Evolutionary conservation across 2,888 invertebrate species (phyloP).

Genomic region (Pachymerium ferrugineum): DNA sequence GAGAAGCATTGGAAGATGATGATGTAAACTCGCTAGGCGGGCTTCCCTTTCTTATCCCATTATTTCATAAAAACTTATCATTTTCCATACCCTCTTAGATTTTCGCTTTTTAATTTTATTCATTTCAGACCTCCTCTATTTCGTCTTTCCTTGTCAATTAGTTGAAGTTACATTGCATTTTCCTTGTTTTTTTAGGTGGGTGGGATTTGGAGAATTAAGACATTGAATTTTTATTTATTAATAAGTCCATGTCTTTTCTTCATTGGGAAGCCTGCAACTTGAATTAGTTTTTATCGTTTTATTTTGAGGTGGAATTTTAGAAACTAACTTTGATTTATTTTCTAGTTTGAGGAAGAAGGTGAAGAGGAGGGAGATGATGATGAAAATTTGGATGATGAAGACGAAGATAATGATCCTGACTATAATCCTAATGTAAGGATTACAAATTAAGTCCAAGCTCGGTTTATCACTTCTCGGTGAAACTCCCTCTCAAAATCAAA

Average conservation of each 20-base stretch:
- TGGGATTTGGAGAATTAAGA: background rate
- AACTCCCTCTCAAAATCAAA: too few species aligned
- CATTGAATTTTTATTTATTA: background rate
- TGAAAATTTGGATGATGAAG: conserved; percentile 36
- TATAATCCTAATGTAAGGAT: conserved; percentile 33
- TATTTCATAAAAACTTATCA: background rate
- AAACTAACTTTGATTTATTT: conserved; percentile 1
- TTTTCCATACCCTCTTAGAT: background rate
- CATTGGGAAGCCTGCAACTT: background rate
- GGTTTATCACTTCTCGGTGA: background rate
- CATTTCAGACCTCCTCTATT: too few species aligned
- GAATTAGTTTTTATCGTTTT: background rate
- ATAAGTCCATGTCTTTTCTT: background rate
- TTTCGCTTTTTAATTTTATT: background rate
- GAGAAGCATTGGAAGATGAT: conserved; percentile 53
- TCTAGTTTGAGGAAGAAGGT: conserved; percentile 37
- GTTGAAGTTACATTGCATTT: background rate
- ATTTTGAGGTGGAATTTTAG: background rate
- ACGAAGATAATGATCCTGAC: conserved; percentile 36
- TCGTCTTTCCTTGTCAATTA: background rate
- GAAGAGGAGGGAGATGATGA: conserved; percentile 37
- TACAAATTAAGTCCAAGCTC: background rate
- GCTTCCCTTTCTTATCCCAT: background rate
- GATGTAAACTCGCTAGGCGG: conserved; percentile 29
- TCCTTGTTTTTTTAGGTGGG: background rate